Percentiles rank a stretch among this genome's conserved stretches.
phyloP scores from a whole-genome alignment of 2,888 invertebrate species.

The Drosophila kambysellisi region DNA sequence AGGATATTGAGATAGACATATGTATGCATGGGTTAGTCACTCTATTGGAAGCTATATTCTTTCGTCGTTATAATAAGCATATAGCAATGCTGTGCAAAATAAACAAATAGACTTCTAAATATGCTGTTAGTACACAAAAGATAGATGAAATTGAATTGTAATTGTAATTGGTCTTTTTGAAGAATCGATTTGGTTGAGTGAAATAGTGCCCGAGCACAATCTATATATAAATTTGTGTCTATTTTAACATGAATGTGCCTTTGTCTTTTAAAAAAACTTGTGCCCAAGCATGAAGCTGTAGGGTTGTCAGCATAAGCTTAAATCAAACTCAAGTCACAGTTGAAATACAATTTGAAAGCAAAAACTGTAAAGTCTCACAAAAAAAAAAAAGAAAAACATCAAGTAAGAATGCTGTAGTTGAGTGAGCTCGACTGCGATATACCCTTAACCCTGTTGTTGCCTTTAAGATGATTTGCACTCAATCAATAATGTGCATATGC shows the following conservation, averaged over 20 bases:
- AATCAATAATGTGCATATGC: too few species aligned
- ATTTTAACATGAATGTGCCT: background rate
- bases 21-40: background rate
- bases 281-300: background rate
- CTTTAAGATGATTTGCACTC: too few species aligned
- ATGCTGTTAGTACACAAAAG: too few species aligned
- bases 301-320: background rate
- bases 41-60: background rate
- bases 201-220: background rate
- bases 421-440: too few species aligned
- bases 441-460: too few species aligned
- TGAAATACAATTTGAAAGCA: constrained; percentile 18
- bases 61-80: background rate
- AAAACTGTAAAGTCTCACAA: background rate
- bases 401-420: too few species aligned
- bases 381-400: background rate
- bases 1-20: background rate
- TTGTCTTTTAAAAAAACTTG: background rate
- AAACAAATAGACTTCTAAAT: too few species aligned
- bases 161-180: background rate
- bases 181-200: background rate
- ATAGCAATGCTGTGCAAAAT: background rate
- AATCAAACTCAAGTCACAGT: constrained; percentile 7
- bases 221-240: background rate
- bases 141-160: background rate